Percentiles rank a stretch among this genome's conserved stretches.
These are phyloP conservation scores for Bedellia somnulentella DNA, from an alignment of 2,888 invertebrate genomes.

Conservation along the genomic window DNA sequence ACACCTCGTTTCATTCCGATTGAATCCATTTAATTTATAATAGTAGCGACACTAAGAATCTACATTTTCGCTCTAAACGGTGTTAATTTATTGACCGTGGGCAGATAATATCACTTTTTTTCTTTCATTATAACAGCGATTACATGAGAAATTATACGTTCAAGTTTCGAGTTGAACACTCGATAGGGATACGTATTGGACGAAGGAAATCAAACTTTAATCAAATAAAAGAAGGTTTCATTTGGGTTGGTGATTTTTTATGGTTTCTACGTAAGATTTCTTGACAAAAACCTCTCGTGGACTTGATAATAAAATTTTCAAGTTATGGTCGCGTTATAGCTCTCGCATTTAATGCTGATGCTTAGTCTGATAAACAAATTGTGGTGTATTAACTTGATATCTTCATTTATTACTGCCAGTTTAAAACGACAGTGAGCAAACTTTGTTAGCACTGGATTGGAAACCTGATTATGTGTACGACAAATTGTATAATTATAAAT, in stretches of 20 bases:
- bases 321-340: conserved; percentile 58
- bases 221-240: conserved; percentile 12
- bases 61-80: conserved; percentile 62
- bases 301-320: conserved; percentile 57
- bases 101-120: conserved; percentile 62
- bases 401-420: conserved; percentile 60
- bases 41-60: conserved; percentile 58
- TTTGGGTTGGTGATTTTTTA: conserved; percentile 39
- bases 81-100: conserved; percentile 62
- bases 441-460: conserved; percentile 37
- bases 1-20: conserved; percentile 24
- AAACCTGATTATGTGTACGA: conserved; percentile 32
- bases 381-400: conserved; percentile 58
- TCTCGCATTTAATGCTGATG: conserved; percentile 61
- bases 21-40: conserved; percentile 49
- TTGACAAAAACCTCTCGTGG: conserved; percentile 54
- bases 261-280: too few relatives aligned
- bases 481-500: too few relatives aligned
- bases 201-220: conserved; percentile 18
- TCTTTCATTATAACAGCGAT: conserved; percentile 58
- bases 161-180: conserved; percentile 38
- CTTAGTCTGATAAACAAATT: conserved; percentile 62
- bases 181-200: conserved; percentile 17
- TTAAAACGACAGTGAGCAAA: too few relatives aligned
- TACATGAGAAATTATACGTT: conserved; percentile 60